Percentiles rank a stretch among this genome's conserved stretches.
These are phyloP conservation scores for Taenaris catops DNA, from an alignment of 2,888 invertebrate species.

Conservation along the genomic window DNA sequence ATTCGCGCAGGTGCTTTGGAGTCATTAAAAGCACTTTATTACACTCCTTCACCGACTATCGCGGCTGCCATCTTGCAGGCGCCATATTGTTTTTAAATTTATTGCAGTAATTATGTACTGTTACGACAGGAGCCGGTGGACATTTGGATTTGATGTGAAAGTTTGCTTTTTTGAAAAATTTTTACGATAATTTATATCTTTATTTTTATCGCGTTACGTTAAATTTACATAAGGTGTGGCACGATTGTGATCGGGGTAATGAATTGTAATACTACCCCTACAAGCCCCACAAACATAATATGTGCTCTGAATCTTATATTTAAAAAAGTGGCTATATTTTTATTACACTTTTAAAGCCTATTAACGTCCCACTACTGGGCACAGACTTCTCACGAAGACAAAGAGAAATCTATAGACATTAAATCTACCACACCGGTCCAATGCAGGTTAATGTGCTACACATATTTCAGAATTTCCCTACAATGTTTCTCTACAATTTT, in stretches of 20 bases:
- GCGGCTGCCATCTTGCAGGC: constrained; percentile 44
- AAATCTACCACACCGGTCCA: no score
- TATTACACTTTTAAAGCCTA: no score
- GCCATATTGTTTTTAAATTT: constrained; percentile 67
- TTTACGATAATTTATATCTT: constrained; percentile 28
- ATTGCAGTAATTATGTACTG: constrained; percentile 60
- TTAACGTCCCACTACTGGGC: no score
- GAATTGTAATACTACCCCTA: constrained; percentile 20
- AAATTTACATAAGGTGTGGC: constrained; percentile 19
- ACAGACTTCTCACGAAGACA: no score
- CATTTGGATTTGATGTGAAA: constrained; percentile 32
- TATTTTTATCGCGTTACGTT: constrained; percentile 19
- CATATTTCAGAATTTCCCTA: no score
- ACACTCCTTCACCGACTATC: constrained; percentile 47
- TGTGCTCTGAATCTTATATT: no score
- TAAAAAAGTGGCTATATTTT: no score
- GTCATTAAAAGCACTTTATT: constrained; percentile 60
- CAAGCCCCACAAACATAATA: no score
- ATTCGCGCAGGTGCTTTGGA: constrained; percentile 50
- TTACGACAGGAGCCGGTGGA: constrained; percentile 41
- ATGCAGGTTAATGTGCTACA: no score
- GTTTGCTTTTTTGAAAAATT: constrained; percentile 21
- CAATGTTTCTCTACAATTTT: no score
- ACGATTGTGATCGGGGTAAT: constrained; percentile 18
- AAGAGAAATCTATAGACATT: no score